Percentiles rank a stretch among this genome's conserved stretches.
These are phyloP conservation scores for Sprattus sprattus DNA, from an alignment of 2,113 vertebrate species.

Conservation along the genomic window DNA sequence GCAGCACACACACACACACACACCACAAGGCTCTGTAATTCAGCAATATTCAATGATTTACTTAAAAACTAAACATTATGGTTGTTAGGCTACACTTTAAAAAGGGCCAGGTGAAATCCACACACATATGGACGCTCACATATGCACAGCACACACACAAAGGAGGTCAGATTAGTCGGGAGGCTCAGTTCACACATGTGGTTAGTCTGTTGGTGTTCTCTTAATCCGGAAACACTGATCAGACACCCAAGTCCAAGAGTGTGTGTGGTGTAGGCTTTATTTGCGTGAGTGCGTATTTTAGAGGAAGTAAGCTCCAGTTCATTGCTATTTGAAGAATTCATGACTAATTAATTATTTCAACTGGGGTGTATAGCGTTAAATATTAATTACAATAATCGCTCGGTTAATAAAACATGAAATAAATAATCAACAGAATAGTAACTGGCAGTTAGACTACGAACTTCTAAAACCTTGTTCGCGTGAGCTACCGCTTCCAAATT, in stretches of 20 bases:
- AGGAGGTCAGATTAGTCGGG: conserved; percentile 39
- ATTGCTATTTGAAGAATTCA: conserved; percentile 20
- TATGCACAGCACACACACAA: conserved; percentile 32
- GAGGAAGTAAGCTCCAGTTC: neutral
- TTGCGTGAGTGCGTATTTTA: neutral
- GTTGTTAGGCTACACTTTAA: neutral
- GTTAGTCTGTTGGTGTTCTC: conserved; percentile 46
- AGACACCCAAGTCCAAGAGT: conserved; percentile 21
- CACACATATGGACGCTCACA: conserved; percentile 27
- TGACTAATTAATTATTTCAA: conserved; percentile 4
- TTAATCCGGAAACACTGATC: conserved; percentile 51
- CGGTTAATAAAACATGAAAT: neutral
- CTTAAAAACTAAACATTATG: neutral
- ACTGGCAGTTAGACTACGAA: neutral
- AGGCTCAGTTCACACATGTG: conserved; percentile 49
- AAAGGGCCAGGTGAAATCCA: neutral
- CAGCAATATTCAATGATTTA: no score
- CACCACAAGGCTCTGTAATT: neutral
- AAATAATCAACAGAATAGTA: neutral
- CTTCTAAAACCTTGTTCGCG: neutral
- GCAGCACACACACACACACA: conserved; percentile 23
- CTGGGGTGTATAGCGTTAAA: neutral
- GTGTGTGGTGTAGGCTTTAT: neutral
- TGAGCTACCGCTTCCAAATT: neutral
- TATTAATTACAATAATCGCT: conserved; percentile 9